These are phyloP conservation scores for Melanotus villosus DNA, from an alignment of 2,888 invertebrate genomes.

Conservation along the genomic window DNA sequence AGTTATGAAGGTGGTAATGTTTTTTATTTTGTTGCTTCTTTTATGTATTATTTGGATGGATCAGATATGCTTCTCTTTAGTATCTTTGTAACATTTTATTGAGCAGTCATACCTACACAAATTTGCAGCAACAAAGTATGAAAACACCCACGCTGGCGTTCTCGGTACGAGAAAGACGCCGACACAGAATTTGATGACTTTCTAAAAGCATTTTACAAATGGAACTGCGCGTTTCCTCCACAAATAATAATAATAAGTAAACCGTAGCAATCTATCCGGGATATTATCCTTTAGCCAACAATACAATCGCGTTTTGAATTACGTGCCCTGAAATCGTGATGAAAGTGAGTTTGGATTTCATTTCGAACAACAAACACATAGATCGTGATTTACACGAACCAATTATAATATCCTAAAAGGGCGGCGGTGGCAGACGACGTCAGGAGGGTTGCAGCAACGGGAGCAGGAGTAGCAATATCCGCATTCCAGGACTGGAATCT, in stretches of 20 bases:
- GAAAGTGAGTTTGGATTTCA: constrained; percentile 46
- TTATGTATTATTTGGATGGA: not conserved
- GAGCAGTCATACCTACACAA: constrained; percentile 1
- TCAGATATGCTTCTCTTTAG: not conserved
- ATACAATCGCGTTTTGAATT: constrained; percentile 11
- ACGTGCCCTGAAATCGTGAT: constrained; percentile 32
- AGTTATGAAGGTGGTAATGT: no score
- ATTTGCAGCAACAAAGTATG: constrained; percentile 10
- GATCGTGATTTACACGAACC: constrained; percentile 58
- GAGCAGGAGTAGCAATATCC: constrained; percentile 64
- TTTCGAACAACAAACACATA: constrained; percentile 46
- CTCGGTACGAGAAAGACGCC: not conserved
- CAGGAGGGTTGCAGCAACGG: constrained; percentile 49
- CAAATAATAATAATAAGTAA: constrained; percentile 15
- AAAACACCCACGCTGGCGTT: constrained; percentile 8
- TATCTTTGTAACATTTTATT: not conserved
- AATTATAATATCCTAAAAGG: constrained; percentile 57
- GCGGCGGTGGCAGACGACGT: constrained; percentile 46
- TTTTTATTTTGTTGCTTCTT: not conserved
- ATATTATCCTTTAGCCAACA: constrained; percentile 17
- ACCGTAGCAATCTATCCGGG: constrained; percentile 8
- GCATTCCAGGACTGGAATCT: constrained; percentile 66
- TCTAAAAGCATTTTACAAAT: constrained; percentile 1
- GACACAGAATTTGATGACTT: constrained; percentile 15
- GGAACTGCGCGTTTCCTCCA: constrained; percentile 11